These are phyloP conservation scores for Anthoptus insignis DNA, from an alignment of 2,888 invertebrate species.

Conservation along the genomic window DNA sequence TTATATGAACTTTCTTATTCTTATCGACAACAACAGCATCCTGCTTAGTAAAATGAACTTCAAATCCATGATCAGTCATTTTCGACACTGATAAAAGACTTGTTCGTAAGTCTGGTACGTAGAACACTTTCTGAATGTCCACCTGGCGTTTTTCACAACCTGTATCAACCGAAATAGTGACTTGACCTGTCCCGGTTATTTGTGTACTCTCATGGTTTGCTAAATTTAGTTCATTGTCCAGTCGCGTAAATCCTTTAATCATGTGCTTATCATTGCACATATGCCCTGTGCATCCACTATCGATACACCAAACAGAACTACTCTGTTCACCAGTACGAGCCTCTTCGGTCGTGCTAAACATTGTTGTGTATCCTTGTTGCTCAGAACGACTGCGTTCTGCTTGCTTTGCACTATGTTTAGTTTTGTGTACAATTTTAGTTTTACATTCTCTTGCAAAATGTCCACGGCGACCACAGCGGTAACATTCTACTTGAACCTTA, in stretches of 20 bases:
- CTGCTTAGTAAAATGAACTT: constrained; percentile 29
- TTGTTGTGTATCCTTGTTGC: neutral
- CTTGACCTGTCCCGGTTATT: constrained; percentile 33
- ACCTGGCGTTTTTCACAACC: constrained; percentile 25
- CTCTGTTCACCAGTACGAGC: neutral
- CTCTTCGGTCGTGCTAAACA: constrained; percentile 12
- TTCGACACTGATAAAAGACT: constrained; percentile 38
- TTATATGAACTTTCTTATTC: constrained; percentile 36
- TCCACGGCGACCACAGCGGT: no score
- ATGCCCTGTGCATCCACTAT: constrained; percentile 42
- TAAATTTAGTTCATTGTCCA: constrained; percentile 34
- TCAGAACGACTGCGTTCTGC: neutral
- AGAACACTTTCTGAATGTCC: constrained; percentile 36
- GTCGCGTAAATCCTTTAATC: constrained; percentile 27
- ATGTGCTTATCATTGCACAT: constrained; percentile 41
- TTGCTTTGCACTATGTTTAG: constrained; percentile 11
- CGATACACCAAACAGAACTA: constrained; percentile 34
- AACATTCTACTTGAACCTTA: neutral
- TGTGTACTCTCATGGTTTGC: constrained; percentile 31
- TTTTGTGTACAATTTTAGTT: constrained; percentile 12
- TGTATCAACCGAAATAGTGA: constrained; percentile 33
- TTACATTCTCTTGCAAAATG: neutral
- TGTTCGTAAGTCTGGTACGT: constrained; percentile 39
- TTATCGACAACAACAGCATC: constrained; percentile 36
- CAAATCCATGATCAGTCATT: constrained; percentile 36